Conservation (phyloP, 2,888 invertebrate genomes). For the Acheta domesticus region DNA sequence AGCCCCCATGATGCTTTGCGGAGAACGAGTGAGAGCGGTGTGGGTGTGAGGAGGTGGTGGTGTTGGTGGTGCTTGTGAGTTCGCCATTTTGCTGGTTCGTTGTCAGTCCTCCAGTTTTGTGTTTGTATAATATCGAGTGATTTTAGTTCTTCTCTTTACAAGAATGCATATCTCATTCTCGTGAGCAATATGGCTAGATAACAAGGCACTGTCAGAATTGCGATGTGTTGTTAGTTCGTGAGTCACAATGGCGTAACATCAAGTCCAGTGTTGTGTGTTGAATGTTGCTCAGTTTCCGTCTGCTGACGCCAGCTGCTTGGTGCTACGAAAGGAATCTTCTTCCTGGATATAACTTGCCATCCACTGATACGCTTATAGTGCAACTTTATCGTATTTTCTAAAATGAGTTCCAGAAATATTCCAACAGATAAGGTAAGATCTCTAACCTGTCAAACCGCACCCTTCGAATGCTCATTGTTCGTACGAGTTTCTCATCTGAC, state of each 20-base stretch:
- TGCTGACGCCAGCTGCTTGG: conserved; percentile 39
- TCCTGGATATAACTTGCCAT: conserved; percentile 36
- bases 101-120: conserved; percentile 31
- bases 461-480: background rate
- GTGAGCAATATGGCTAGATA: conserved; percentile 36
- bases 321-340: conserved; percentile 36
- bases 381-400: conserved; percentile 29
- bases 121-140: conserved; percentile 25
- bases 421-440: conserved; percentile 75
- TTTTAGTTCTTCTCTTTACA: conserved; percentile 24
- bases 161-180: conserved; percentile 31
- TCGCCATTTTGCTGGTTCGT: conserved; percentile 38
- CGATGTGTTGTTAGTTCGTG: conserved; percentile 32
- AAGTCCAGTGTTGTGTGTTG: conserved; percentile 35
- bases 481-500: background rate
- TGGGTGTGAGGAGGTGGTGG: background rate
- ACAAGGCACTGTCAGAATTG: conserved; percentile 32
- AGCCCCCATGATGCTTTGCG: conserved; percentile 1
- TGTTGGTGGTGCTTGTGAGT: conserved; percentile 2
- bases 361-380: conserved; percentile 33
- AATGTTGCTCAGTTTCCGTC: conserved; percentile 38
- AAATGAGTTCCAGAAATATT: conserved; percentile 74
- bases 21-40: conserved; percentile 2
- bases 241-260: conserved; percentile 37
- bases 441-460: conserved; percentile 19